Evolutionary conservation across 2,113 vertebrate species (phyloP), one percentile per base, ranked within the genome.

Genomic region (Hirundichthys speculiger): DNA sequence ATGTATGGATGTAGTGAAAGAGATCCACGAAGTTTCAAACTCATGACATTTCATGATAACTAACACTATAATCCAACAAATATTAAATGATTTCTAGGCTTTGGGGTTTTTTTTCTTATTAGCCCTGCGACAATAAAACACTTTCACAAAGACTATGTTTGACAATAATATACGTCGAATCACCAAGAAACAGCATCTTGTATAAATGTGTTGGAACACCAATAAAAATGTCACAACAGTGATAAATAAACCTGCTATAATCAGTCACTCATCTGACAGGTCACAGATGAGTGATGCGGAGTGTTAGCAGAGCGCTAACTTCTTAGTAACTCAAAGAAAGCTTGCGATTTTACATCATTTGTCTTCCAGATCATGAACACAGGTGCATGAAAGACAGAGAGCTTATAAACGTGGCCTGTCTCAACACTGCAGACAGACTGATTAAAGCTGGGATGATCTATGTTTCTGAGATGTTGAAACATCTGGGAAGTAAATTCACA

Each of bases 361-460:
- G 52, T 79, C 65, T 79, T 71, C 48, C 58, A 41, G 19, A 43
- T 56, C 46, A 10, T 45, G 53, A 71, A 50, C 25, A 69, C 49
- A 51, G 63, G 46, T 14, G 4, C 24, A 43, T 16, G 45, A 27
- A 57, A 19, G 47, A 48, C 18, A 68, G 40, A 39, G 64, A 41
- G 59, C 41, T 58, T 66, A 71, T 52, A 76, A 70, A 87, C 82
- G 27, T 76, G 45, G 46, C 45, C 41, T 39, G 63, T 66, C 72
- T 40, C 41, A 71, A 60, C 72, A 65, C 50, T 72, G 67, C 73
- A 61, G 81, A 70, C 73, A 74, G 84, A 83, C 38, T 66, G 73
- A 46, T 82, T 65, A 61, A 82, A 82, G 86, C 73, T 79, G 77
- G 77, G 83, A 90, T 89, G 61, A 85, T 85, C 83, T 79, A 77